Evolutionary conservation across 2,888 invertebrate genomes (phyloP).

Genomic region (Timema podura): DNA sequence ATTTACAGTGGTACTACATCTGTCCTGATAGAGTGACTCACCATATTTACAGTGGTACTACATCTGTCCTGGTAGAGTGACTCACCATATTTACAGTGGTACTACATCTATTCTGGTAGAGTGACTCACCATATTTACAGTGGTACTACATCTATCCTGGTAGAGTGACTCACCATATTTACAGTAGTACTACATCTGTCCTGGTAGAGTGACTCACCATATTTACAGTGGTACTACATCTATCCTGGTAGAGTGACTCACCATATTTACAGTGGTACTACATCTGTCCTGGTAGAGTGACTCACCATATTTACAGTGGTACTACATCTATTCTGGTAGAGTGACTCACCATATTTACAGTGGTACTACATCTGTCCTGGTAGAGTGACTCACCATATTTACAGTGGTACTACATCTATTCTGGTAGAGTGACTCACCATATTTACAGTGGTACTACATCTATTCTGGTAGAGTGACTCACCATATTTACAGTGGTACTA

Average conservation of each 20-base stretch:
- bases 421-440: conserved; percentile 34
- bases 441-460: not conserved
- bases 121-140: conserved; percentile 33
- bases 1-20: not conserved
- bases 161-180: conserved; percentile 34
- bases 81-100: conserved; percentile 32
- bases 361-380: not conserved
- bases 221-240: not conserved
- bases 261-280: conserved; percentile 25
- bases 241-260: conserved; percentile 30
- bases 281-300: not conserved
- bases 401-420: not conserved
- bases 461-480: conserved; percentile 30
- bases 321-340: not conserved
- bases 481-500: conserved; percentile 24
- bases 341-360: conserved; percentile 33
- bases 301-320: conserved; percentile 32
- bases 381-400: conserved; percentile 34
- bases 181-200: not conserved
- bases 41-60: conserved; percentile 24
- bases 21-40: conserved; percentile 30
- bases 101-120: not conserved
- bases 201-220: conserved; percentile 34
- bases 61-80: not conserved
- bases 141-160: not conserved